Conservation (phyloP, 1,140 invertebrate genomes). For the Hydropsyche tenuis region DNA sequence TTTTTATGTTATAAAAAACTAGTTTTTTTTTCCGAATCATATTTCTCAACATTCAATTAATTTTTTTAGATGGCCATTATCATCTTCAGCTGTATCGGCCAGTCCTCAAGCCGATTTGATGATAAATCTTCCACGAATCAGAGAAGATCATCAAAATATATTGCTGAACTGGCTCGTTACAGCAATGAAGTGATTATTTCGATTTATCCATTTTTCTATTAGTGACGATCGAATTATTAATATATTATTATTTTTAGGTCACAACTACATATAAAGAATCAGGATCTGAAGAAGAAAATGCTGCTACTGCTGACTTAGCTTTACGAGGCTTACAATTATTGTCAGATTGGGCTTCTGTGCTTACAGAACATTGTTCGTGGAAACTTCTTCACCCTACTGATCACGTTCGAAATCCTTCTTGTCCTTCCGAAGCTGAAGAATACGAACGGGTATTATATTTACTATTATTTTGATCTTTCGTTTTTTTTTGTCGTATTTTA, state of each 20-base stretch:
- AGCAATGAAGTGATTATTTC: slow-evolving; percentile 79
- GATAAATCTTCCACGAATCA: slow-evolving; percentile 92
- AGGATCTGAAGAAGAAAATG: slow-evolving; percentile 91
- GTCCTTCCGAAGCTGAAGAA: slow-evolving; percentile 97
- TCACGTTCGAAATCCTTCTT: slow-evolving; percentile 94
- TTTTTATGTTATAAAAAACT: slow-evolving; percentile 37
- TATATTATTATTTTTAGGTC: slow-evolving; percentile 56
- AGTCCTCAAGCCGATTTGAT: slow-evolving; percentile 96
- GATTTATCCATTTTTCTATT: no score
- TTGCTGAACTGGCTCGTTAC: slow-evolving; percentile 94
- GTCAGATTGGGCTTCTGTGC: slow-evolving; percentile 96
- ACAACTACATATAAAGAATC: slow-evolving; percentile 94
- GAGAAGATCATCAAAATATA: slow-evolving; percentile 97
- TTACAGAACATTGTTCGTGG: slow-evolving; percentile 98
- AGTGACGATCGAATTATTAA: background rate
- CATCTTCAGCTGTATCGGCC: slow-evolving; percentile 75
- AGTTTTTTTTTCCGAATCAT: no score
- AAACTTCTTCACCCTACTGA: slow-evolving; percentile 98
- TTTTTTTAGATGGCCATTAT: slow-evolving; percentile 88
- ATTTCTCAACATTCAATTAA: no score
- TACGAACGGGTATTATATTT: slow-evolving; percentile 87
- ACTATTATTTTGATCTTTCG: no score
- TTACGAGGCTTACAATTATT: slow-evolving; percentile 91
- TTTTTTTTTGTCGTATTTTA: no score
- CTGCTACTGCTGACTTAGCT: slow-evolving; percentile 90